Percentiles rank a stretch among this genome's conserved stretches.
These are phyloP conservation scores for Aricia agestis DNA, from an alignment of 1,140 invertebrate species.

Conservation along the genomic window DNA sequence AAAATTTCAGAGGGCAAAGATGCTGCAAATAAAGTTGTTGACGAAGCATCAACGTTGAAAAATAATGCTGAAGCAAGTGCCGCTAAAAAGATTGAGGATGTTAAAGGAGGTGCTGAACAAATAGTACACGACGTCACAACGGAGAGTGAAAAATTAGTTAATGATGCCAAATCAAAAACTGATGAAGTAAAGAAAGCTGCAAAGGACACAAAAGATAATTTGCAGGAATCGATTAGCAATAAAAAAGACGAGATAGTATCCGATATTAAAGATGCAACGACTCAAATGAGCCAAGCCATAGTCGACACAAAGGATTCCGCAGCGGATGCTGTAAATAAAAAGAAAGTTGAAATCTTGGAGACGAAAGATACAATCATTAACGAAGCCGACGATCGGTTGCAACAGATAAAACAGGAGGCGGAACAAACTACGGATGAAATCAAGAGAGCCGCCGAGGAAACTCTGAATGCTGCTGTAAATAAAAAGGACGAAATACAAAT, in stretches of 20 bases:
- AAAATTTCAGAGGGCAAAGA: constrained; percentile 57
- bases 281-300: constrained; percentile 38
- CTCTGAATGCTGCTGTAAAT: constrained; percentile 47
- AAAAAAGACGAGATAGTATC: constrained; percentile 23
- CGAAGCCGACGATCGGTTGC: constrained; percentile 48
- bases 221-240: not conserved
- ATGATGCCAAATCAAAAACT: constrained; percentile 27
- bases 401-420: constrained; percentile 60
- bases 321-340: constrained; percentile 35
- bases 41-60: constrained; percentile 50
- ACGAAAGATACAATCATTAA: constrained; percentile 41
- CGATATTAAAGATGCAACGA: constrained; percentile 31
- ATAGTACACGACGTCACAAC: constrained; percentile 34
- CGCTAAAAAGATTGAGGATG: constrained; percentile 49
- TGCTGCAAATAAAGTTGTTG: constrained; percentile 43
- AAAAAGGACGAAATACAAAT: constrained; percentile 50
- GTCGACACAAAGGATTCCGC: constrained; percentile 38
- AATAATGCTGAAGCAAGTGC: constrained; percentile 48
- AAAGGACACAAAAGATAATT: constrained; percentile 33
- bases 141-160: constrained; percentile 32
- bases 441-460: constrained; percentile 57
- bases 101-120: constrained; percentile 46
- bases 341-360: constrained; percentile 43
- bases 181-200: constrained; percentile 28
- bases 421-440: constrained; percentile 62